Base-by-base conservation (phyloP, 2,797 vertebrate genomes). In the Micrastur ruficollis region DNA sequence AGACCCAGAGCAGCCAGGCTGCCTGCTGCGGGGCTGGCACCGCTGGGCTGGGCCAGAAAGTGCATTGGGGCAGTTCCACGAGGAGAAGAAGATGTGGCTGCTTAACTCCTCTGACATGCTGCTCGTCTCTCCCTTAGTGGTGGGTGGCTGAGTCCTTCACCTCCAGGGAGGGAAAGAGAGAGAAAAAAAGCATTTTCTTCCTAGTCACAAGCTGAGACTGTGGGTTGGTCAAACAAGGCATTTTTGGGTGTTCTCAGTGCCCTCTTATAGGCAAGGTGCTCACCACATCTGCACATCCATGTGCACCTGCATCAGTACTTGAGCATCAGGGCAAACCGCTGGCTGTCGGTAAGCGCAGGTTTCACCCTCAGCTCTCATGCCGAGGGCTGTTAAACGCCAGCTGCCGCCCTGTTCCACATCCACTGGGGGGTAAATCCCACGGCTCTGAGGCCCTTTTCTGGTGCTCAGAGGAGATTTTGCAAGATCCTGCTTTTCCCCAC, bases 1-100 rank as follows among this genome's bases (percentile, higher is more conserved):
- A 52, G 73, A 44, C 5, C 27, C 0, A 0, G 16, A 27, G 44
- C 34, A 71, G 47, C 40, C 0, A 0, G 52, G 74, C 47, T 89
- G 75, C 31, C 71, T 65, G 29, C 36, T 50, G 56, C 83, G 40
- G 11, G 26, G 11, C 32, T 55, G 31, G n/a, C 49, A 87, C 15
- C 18, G 9, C 55, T 73, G 44, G 19, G 44, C 16, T 81, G 56
- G 25, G 61, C 27, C 46, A 79, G 27, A 65, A 61, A 40, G 15
- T 52, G 12, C 32, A 40, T 79, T 40, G 56, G 40, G 26, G 31
- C 31, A 22, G 32, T n/a, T 84, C 18, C 62, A n/a, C 23, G 44
- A 66, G 14, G 23, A 88, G 56, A 74, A 86, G 44, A 81, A 58
- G 14, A 36, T 71, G 62, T 19, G 42, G 26, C 31, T 82, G 34